phyloP scores from a whole-genome alignment of 2,113 vertebrate species.

The Oryzias curvinotus region DNA sequence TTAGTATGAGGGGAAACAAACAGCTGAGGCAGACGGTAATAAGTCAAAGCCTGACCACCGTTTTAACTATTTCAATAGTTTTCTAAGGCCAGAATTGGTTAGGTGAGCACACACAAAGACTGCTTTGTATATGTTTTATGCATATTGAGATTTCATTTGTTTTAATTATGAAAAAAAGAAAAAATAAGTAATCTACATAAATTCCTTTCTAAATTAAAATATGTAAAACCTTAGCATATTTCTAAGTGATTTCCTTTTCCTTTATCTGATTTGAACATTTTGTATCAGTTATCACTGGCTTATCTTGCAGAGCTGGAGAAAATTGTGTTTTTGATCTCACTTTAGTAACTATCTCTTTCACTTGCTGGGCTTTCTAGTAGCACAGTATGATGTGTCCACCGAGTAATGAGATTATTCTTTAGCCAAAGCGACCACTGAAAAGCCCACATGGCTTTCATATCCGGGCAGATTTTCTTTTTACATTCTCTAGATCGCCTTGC shows the following conservation, averaged over 20 bases:
- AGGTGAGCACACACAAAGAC: no score
- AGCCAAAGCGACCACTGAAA: conserved; percentile 63
- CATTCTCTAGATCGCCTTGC: conserved; percentile 48
- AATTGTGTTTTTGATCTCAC: conserved; percentile 57
- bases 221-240: not conserved
- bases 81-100: no score
- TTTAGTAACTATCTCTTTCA: conserved; percentile 43
- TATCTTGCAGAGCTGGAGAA: conserved; percentile 46
- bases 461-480: conserved; percentile 58
- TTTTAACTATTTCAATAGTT: conserved; percentile 9
- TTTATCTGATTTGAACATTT: conserved; percentile 38
- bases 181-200: no score
- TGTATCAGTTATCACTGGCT: conserved; percentile 58
- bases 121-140: not conserved
- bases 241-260: conserved; percentile 34
- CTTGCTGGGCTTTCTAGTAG: conserved; percentile 46
- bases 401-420: conserved; percentile 65
- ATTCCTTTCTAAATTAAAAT: no score
- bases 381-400: conserved; percentile 39
- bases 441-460: conserved; percentile 62
- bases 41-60: conserved; percentile 2
- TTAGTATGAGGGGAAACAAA: conserved; percentile 29
- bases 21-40: conserved; percentile 7
- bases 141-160: not conserved
- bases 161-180: not conserved